Evolutionary conservation across 2,113 vertebrate species (phyloP).

Genomic region (Ctenomys sociabilis): DNA sequence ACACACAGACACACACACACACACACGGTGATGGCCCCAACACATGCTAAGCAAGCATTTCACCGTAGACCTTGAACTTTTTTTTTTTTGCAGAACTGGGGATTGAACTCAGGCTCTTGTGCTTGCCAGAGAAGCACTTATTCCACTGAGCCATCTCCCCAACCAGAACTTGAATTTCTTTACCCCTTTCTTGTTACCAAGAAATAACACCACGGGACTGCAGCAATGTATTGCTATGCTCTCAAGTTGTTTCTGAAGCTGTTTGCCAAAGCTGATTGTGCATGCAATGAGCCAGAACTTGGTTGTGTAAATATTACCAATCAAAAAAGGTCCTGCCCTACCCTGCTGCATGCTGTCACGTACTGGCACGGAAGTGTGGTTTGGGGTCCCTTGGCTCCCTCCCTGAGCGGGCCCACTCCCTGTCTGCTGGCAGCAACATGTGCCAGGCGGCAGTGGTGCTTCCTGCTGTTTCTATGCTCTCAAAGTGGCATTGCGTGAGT

Average conservation of each 20-base stretch:
- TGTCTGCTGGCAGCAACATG: not conserved
- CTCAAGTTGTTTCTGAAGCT: not conserved
- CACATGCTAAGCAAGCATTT: not conserved
- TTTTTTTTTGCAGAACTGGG: too few relatives aligned
- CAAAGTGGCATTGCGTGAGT: slow-evolving; percentile 75
- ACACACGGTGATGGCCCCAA: not conserved
- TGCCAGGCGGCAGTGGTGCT: not conserved
- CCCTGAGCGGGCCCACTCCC: not conserved
- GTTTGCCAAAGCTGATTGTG: not conserved
- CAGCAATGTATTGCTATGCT: not conserved
- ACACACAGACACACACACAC: too few relatives aligned
- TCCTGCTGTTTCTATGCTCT: not conserved
- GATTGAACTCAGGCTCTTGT: too few relatives aligned
- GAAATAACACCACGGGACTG: not conserved
- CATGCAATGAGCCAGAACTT: not conserved
- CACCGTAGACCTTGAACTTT: too few relatives aligned
- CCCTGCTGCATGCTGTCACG: not conserved
- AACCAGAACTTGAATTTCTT: not conserved
- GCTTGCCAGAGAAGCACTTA: too few relatives aligned
- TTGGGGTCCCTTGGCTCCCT: not conserved
- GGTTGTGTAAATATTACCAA: not conserved
- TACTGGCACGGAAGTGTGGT: not conserved
- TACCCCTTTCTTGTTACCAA: not conserved
- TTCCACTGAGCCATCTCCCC: too few relatives aligned
- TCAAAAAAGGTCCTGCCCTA: not conserved